phyloP scores from a whole-genome alignment of 2,888 invertebrate genomes.

The Tinea trinotella region DNA sequence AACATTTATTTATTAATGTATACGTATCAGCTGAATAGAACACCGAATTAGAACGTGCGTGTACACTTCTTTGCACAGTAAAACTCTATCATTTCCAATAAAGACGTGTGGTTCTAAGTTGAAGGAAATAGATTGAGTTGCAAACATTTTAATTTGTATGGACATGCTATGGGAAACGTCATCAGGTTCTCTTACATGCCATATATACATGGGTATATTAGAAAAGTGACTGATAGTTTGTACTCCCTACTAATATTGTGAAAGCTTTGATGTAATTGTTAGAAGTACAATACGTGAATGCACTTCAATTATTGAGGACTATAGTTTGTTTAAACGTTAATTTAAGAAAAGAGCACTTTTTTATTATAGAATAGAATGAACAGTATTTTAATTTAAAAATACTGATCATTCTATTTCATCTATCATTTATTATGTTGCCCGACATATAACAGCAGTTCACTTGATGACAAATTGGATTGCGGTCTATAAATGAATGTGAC shows the following conservation, averaged over 20 bases:
- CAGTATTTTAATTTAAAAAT: no score
- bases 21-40: no score
- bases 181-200: neutral
- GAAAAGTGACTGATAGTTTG: neutral
- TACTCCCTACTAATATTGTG: neutral
- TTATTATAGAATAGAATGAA: no score
- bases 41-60: no score
- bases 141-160: slow-evolving; percentile 52
- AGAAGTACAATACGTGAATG: neutral
- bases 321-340: neutral
- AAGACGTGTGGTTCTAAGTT: neutral
- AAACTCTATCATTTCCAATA: neutral
- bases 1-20: no score
- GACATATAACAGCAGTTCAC: no score
- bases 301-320: neutral
- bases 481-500: no score
- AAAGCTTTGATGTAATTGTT: neutral
- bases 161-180: slow-evolving; percentile 59
- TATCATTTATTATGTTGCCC: no score
- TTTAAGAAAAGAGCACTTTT: no score
- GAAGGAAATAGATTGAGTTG: slow-evolving; percentile 18
- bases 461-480: no score
- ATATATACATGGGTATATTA: neutral
- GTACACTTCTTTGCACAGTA: neutral
- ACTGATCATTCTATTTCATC: no score